Evolutionary conservation across 53 echinoderm and acorn worm genomes (phyloP).

Genomic region (Pentamera pediparva): DNA sequence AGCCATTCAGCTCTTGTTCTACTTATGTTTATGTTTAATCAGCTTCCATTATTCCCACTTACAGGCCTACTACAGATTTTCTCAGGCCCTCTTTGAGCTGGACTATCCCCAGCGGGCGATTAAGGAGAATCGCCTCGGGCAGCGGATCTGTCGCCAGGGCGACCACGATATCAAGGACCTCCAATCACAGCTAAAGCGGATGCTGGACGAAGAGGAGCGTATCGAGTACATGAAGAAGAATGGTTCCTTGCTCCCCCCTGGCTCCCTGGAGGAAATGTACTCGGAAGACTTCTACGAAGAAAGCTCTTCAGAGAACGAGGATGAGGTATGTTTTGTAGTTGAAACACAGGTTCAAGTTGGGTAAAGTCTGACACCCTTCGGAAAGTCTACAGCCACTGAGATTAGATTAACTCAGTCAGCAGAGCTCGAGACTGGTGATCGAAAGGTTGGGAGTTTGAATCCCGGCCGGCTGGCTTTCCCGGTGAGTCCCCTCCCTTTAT

Average conservation of each 20-base stretch:
- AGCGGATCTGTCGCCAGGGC: slow-evolving; percentile 13
- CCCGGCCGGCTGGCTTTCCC: no score
- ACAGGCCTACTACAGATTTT: slow-evolving; percentile 73
- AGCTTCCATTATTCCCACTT: not conserved
- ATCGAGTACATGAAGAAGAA: not conserved
- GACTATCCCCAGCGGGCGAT: slow-evolving; percentile 47
- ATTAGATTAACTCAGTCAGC: no score
- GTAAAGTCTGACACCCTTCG: no score
- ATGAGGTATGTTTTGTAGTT: no score
- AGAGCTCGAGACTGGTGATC: no score
- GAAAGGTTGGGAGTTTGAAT: no score
- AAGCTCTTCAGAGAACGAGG: not conserved
- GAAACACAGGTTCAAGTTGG: no score
- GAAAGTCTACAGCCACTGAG: no score
- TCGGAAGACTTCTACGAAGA: not conserved
- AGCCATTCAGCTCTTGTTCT: not conserved
- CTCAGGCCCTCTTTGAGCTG: slow-evolving; percentile 78
- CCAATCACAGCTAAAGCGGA: slow-evolving; percentile 28
- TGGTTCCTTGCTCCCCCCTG: not conserved
- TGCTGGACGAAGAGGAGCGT: not conserved
- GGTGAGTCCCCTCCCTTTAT: no score
- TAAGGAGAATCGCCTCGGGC: slow-evolving; percentile 34
- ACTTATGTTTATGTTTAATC: not conserved
- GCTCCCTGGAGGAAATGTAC: not conserved
- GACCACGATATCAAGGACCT: slow-evolving; percentile 40